Evolutionary conservation across 1,140 invertebrate species (phyloP).

Genomic region (Helicoverpa zea): DNA sequence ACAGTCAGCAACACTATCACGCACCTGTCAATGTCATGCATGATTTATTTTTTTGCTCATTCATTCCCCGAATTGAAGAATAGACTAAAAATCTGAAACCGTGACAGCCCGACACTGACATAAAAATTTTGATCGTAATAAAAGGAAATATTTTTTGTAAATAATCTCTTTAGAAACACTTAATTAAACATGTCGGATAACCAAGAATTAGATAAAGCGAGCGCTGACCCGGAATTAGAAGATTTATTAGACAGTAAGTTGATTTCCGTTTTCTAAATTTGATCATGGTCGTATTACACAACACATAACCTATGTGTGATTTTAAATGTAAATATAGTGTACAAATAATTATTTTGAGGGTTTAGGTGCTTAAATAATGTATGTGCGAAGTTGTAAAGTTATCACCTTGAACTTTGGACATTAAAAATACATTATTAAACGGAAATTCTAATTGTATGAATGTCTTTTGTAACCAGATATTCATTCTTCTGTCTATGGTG

Average conservation of each 20-base stretch:
- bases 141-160: conserved; percentile 33
- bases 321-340: conserved; percentile 31
- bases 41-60: neutral
- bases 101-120: conserved; percentile 23
- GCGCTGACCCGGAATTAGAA: conserved; percentile 78
- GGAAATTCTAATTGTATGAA: too few species aligned
- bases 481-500: too few species aligned
- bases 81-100: neutral
- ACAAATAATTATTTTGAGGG: conserved; percentile 43
- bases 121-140: conserved; percentile 21
- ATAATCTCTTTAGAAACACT: conserved; percentile 50
- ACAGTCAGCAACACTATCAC: too few species aligned
- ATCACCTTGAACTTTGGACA: neutral
- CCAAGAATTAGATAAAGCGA: conserved; percentile 73
- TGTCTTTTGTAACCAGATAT: too few species aligned
- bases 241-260: conserved; percentile 82
- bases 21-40: neutral
- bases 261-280: conserved; percentile 52
- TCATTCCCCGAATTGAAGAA: neutral
- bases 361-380: neutral
- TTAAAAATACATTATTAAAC: neutral
- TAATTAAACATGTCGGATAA: conserved; percentile 75
- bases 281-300: conserved; percentile 66
- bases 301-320: conserved; percentile 50
- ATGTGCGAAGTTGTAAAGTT: neutral